phyloP scores from a whole-genome alignment of 2,113 vertebrate species.

The Sapayoa aenigma region DNA sequence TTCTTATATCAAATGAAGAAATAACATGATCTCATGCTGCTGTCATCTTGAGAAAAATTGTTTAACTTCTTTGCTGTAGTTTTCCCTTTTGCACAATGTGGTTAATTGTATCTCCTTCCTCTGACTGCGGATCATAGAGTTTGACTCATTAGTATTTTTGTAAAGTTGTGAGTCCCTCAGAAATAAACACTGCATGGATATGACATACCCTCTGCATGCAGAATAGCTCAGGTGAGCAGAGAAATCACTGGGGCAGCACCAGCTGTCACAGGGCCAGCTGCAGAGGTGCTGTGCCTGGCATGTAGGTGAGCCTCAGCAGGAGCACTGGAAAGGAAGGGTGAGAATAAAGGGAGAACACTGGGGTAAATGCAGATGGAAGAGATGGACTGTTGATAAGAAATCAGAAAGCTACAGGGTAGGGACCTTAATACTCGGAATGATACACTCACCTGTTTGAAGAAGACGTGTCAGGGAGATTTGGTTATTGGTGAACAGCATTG shows the following conservation, averaged over 20 bases:
- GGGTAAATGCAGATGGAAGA: not conserved
- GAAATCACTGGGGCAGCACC: fast-evolving
- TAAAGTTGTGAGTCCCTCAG: not conserved
- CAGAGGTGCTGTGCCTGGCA: not conserved
- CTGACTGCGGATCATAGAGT: not conserved
- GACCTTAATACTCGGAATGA: not conserved
- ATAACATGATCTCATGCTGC: not conserved
- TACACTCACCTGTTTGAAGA: not conserved
- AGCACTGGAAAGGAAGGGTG: not conserved
- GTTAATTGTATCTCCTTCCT: not conserved
- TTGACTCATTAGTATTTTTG: not conserved
- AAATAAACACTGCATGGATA: not conserved
- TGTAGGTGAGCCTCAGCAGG: not conserved
- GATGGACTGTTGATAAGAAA: not conserved
- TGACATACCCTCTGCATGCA: not conserved
- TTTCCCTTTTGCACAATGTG: not conserved
- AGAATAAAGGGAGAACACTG: not conserved
- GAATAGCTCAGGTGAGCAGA: not conserved
- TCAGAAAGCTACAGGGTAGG: not conserved
- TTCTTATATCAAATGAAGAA: not conserved
- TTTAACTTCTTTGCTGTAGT: not conserved
- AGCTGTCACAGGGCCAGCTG: not conserved
- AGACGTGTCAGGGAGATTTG: not conserved
- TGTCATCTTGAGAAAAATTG: fast-evolving
- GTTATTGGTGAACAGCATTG: not conserved